phyloP scores from a whole-genome alignment of 2,888 invertebrate species.

The Invenusta paracnida region DNA sequence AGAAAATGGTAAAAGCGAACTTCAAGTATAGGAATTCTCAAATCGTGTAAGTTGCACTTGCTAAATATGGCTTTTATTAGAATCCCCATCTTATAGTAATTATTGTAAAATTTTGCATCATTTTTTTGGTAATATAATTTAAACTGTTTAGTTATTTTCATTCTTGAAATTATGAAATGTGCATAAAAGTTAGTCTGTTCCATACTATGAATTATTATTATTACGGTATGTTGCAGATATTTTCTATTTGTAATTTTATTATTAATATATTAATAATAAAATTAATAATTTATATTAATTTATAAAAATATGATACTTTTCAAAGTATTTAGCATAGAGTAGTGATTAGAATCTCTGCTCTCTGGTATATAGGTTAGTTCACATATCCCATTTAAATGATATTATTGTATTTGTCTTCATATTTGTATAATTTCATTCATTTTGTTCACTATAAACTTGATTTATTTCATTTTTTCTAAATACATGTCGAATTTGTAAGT shows the following conservation, averaged over 20 bases:
- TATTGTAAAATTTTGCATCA: neutral
- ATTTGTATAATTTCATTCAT: neutral
- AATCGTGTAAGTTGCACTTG: neutral
- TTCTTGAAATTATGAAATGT: neutral
- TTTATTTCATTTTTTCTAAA: neutral
- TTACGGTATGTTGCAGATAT: neutral
- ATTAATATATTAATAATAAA: too few species aligned
- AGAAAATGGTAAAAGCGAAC: neutral
- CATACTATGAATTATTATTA: neutral
- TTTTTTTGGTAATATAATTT: neutral
- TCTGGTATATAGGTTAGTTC: too few species aligned
- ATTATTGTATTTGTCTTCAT: neutral
- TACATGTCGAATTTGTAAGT: neutral
- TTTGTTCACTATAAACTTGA: neutral
- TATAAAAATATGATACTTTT: neutral
- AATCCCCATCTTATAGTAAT: neutral
- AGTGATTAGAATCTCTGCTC: too few species aligned
- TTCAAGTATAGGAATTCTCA: neutral
- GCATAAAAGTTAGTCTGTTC: neutral
- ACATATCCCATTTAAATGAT: neutral
- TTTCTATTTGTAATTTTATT: neutral
- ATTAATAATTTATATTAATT: too few species aligned
- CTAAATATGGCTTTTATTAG: neutral
- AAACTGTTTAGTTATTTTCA: neutral
- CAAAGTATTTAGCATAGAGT: too few species aligned